Base-by-base conservation (phyloP, 2,113 vertebrate species). In the Fulica atra region DNA sequence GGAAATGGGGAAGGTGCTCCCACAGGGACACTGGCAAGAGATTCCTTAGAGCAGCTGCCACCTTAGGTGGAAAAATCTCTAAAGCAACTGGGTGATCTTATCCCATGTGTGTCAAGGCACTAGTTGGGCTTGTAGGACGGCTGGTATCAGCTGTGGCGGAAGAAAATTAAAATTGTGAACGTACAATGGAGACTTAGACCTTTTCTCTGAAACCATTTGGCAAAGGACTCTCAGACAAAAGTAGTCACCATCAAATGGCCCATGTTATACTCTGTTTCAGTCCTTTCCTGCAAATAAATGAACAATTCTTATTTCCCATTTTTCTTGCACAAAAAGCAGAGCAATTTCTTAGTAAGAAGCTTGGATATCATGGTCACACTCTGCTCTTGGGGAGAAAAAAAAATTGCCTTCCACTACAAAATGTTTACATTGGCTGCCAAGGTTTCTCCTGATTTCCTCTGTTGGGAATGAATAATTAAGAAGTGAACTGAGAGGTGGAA, bases 331-430 rank as follows among this genome's bases (percentile, higher is more conserved):
- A 36, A 85, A 93, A 70, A 38, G 0, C 70, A 56, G 69, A 88
- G 29, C 21, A 42, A 54, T 88, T 93, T 91, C 66, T 81, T 63
- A 57, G 50, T 66, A 91, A 91, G 73, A 42, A 93, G 51, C 60
- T 88, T 26, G 31, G 33, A 80, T 92, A 53, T 94, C 84, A 46
- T 91, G 48, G 44, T 93, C 80, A 81, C 57, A 53, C 78, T 88
- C 64, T 89, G 88, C 88, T 95, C 79, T 61, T 59, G 61, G 77
- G 77, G 77, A 53, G 66, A 60, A 89, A 98, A 97, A 97, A 97
- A 97, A 98, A 97, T 97, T 98, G 97, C 98, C 97, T 98, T 98
- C 97, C 81, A 98, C 98, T 98, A 98, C 96, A 96, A 95, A 97
- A 97, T 98, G 97, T 97, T 97, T 95, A 98, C 97, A 98, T 98